Evolutionary conservation across 2,113 vertebrate genomes (phyloP), one percentile per base, ranked within the genome.

Genomic region (Scomber colias): DNA sequence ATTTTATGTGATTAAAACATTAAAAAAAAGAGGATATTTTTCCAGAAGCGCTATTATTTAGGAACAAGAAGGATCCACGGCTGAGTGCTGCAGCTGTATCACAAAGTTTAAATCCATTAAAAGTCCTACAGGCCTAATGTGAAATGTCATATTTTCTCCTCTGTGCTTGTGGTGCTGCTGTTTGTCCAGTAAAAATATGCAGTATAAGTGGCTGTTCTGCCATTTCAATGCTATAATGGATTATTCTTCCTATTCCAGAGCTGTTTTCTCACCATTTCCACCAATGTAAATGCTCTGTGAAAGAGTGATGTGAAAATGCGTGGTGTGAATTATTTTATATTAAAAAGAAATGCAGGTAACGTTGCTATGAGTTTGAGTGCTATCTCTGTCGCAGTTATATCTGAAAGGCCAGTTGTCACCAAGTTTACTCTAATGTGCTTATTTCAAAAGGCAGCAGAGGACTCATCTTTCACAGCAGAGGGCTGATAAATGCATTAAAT

Each of bases 371-470:
- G 60, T 14, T 24, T 16, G 50, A 50, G 66, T 30, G 4, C 30
- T n/a, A 27, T 50, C 30, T 12, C 62, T 24, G 15, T 55, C 48
- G 13, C n/a, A 4, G 50, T 50, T 76, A 9, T 40, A 21, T 79
- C 49, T 71, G 68, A 71, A 44, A 80, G 84, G 59, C 68, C 70
- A 40, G 16, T 67, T 81, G 51, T 81, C 62, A n/a, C 7, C 62
- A 15, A 30, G 50, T 71, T 69, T 44, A 49, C 55, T 63, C 19
- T 14, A 3, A 40, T 51, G 31, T 24, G 59, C 62, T 63, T 8
- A 12, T 73, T 55, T 64, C 30, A 50, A 11, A 45, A 17, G 45
- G 50, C 73, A 59, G 46, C 2, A 49, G 54, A 44, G 64, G 44
- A 71, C 48, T 71, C 68, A 56, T 81, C 53, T 46, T 40, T 79